These are phyloP conservation scores for Amiota minor DNA, from an alignment of 2,888 invertebrate genomes.

Conservation along the genomic window DNA sequence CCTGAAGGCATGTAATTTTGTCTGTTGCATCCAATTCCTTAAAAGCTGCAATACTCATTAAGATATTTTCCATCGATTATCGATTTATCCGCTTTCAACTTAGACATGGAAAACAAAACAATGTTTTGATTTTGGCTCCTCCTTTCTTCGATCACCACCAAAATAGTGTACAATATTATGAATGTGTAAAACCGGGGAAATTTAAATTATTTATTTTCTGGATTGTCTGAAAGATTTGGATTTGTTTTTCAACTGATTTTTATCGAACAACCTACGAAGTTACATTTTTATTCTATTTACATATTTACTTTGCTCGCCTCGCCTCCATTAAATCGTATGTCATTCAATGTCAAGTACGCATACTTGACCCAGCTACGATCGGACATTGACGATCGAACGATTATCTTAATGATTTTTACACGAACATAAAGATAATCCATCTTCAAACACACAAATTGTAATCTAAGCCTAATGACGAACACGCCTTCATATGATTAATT, in stretches of 20 bases:
- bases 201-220: no score
- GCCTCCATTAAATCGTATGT: neutral
- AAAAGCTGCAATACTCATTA: conserved; percentile 27
- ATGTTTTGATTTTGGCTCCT: no score
- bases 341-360: conserved; percentile 8
- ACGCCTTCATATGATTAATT: no score
- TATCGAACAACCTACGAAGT: no score
- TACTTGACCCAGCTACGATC: neutral
- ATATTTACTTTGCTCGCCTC: neutral
- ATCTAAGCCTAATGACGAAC: neutral
- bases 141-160: no score
- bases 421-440: neutral
- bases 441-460: neutral
- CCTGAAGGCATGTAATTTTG: conserved; percentile 27
- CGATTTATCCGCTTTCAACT: no score
- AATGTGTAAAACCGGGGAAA: no score
- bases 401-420: neutral
- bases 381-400: neutral
- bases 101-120: no score
- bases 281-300: neutral
- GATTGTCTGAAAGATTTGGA: no score
- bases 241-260: no score
- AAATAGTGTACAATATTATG: no score
- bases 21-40: conserved; percentile 33
- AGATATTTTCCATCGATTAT: neutral